phyloP scores from a whole-genome alignment of 2,888 invertebrate genomes.

The Drosophila pegasa region DNA sequence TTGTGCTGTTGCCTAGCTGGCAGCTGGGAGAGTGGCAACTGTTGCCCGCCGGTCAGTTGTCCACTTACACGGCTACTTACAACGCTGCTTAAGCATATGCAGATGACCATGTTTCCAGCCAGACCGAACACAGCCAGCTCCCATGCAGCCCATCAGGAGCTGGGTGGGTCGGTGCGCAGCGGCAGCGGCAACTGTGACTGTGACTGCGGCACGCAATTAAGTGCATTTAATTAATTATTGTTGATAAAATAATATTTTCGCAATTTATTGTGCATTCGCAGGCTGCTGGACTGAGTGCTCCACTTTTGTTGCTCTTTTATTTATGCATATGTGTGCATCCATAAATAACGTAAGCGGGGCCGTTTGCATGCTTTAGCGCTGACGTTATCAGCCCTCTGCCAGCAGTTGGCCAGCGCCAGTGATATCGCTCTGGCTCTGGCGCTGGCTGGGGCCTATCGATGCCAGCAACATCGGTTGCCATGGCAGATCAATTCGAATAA shows the following conservation, averaged over 20 bases:
- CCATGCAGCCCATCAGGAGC: slow-evolving; percentile 43
- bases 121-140: slow-evolving; percentile 7
- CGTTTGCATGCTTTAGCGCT: slow-evolving; percentile 52
- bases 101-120: slow-evolving; percentile 63
- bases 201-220: slow-evolving; percentile 75
- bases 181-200: slow-evolving; percentile 36
- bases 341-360: slow-evolving; percentile 63
- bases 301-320: slow-evolving; percentile 42
- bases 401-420: slow-evolving; percentile 40
- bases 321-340: slow-evolving; percentile 74
- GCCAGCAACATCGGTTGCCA: slow-evolving; percentile 45
- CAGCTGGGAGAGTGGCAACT: slow-evolving; percentile 33
- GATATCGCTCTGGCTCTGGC: slow-evolving; percentile 59
- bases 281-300: slow-evolving; percentile 25
- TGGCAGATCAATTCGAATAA: slow-evolving; percentile 79
- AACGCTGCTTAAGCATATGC: slow-evolving; percentile 74
- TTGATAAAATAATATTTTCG: slow-evolving; percentile 81
- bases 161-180: slow-evolving; percentile 44
- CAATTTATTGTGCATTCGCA: slow-evolving; percentile 73
- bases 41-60: slow-evolving; percentile 61
- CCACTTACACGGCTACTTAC: slow-evolving; percentile 79
- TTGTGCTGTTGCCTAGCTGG: not conserved
- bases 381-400: slow-evolving; percentile 71
- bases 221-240: slow-evolving; percentile 81
- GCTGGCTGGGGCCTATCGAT: slow-evolving; percentile 54